These are phyloP conservation scores for Microctenopoma lineatum DNA, from an alignment of 2,797 vertebrate species.

Conservation along the genomic window DNA sequence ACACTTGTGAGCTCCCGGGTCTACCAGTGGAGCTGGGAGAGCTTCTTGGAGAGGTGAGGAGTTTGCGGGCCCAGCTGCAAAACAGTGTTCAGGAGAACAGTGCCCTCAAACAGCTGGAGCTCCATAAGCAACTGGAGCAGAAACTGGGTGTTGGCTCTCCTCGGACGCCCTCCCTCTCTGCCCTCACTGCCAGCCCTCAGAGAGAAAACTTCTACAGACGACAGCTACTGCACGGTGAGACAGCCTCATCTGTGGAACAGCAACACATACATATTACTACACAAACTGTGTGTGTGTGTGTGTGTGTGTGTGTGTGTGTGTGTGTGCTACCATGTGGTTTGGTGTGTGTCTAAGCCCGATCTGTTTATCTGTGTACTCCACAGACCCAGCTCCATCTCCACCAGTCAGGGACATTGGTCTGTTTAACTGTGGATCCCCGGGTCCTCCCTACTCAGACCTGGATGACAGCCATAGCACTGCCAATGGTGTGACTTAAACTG, in stretches of 20 bases:
- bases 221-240: conserved; percentile 83
- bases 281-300: conserved; percentile 22
- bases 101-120: conserved; percentile 83
- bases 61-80: conserved; percentile 86
- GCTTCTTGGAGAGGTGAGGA: conserved; percentile 86
- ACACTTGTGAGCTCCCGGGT: conserved; percentile 69
- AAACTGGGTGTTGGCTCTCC: conserved; percentile 75
- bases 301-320: neutral
- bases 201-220: conserved; percentile 80
- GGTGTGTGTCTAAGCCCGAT: conserved; percentile 54
- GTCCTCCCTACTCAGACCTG: conserved; percentile 80
- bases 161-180: conserved; percentile 70
- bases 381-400: conserved; percentile 91
- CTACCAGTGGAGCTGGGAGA: conserved; percentile 81
- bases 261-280: neutral
- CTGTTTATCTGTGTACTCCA: conserved; percentile 68
- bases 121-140: conserved; percentile 88
- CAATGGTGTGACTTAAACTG: conserved; percentile 80
- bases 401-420: conserved; percentile 92
- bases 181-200: conserved; percentile 79
- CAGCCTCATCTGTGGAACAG: neutral
- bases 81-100: conserved; percentile 87
- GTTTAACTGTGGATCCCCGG: conserved; percentile 84
- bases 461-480: conserved; percentile 81
- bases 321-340: conserved; percentile 52